Evolutionary conservation across 2,797 vertebrate genomes (phyloP).

Genomic region (Lepilemur ruficaudatus): DNA sequence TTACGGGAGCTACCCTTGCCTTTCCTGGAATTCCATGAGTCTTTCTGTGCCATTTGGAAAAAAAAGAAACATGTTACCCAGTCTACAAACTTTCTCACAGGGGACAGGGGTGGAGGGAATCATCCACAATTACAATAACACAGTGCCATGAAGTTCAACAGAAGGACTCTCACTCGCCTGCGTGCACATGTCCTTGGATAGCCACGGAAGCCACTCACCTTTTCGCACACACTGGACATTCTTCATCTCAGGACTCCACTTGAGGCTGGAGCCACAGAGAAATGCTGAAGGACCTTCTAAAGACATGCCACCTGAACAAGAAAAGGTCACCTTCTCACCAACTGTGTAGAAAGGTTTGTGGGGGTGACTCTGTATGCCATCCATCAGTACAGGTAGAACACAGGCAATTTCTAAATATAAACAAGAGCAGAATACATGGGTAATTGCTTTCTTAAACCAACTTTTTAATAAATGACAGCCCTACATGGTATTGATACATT

Average conservation of each 20-base stretch:
- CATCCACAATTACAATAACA: background rate
- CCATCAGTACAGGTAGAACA: conserved; percentile 70
- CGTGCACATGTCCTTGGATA: background rate
- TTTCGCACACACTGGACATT: conserved; percentile 81
- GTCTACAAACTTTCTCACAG: background rate
- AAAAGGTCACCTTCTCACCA: conserved; percentile 87
- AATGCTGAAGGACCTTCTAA: conserved; percentile 83
- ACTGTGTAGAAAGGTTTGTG: conserved; percentile 82
- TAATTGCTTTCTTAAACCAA: conserved; percentile 7
- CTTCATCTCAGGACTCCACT: conserved; percentile 88
- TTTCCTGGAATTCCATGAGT: background rate
- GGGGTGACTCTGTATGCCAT: conserved; percentile 82
- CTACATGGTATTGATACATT: background rate
- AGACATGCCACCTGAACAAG: conserved; percentile 83
- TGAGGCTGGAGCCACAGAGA: conserved; percentile 90
- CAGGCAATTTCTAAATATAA: conserved; percentile 85
- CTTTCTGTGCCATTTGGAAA: background rate
- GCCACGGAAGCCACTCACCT: conserved; percentile 80
- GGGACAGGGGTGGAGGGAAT: background rate
- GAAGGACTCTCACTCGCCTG: background rate
- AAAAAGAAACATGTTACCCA: background rate
- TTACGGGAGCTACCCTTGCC: background rate
- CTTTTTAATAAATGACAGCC: background rate
- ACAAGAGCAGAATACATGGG: conserved; percentile 51
- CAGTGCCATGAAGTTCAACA: background rate